Base-by-base conservation (phyloP, 2,797 vertebrate species). In the Falco peregrinus region DNA sequence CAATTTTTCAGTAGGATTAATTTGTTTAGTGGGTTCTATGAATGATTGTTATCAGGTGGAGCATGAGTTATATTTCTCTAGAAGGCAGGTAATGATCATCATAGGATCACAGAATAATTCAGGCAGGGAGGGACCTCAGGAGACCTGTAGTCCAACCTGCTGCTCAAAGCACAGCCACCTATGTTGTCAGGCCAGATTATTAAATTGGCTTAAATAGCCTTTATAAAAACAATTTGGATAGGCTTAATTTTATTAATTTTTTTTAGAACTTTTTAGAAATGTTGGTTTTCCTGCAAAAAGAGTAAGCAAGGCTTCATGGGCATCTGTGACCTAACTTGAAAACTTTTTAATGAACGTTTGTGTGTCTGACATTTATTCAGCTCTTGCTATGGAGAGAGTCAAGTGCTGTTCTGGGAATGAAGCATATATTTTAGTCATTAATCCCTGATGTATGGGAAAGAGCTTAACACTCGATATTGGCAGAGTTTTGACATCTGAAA, bases 151-250 rank as follows among this genome's bases (percentile, higher is more conserved):
- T 73, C 54, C 59, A 84, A 51, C 18, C 7, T 61, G 48, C 43
- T 84, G 35, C 28, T 91, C 39, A 57, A 69, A 91, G 19, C 22
- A 69, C 41, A 73, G n/a, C 29, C 67, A 84, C 39, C 4, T 39
- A 6, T 47, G 19, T 25, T 21, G 16, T 89, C 59, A 51, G 29
- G 63, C 35, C 33, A 67, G 50, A 64, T 83, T 53, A 57, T 21
- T 94, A 48, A 71, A 80, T 94, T 64, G 67, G 19, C 92, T 95
- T 92, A 97, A 95, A 95, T 89, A 88, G 87, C 29, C n/a, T 89
- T 53, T n/a, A 86, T 53, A 61, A 48, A 95, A 93, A 81, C 28
- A 81, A 82, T 57, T 33, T 57, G 21, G 26, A 79, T 56, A 89
- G n/a, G 35, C 74, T 79, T 81, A 63, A 39, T 64, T 57, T 64